Conservation (phyloP, 2,113 vertebrate species). For the Poeciliopsis retropinna region DNA sequence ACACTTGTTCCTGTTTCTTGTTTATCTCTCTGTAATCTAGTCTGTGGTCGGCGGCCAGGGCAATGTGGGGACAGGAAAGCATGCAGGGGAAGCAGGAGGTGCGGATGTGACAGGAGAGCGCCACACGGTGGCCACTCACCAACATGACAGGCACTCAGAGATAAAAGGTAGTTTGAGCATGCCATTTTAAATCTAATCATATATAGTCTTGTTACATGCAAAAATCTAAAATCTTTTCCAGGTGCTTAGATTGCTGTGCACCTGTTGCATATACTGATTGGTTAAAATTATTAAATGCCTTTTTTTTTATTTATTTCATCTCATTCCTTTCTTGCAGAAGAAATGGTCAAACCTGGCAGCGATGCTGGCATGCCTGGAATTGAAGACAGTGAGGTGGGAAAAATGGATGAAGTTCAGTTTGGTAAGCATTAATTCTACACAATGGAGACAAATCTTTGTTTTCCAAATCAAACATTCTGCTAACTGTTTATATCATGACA, state of each 20-base stretch:
- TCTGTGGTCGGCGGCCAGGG: slow-evolving; percentile 51
- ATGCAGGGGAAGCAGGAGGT: slow-evolving; percentile 37
- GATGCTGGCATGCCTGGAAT: slow-evolving; percentile 98
- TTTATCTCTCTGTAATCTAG: slow-evolving; percentile 9
- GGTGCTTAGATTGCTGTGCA: not conserved
- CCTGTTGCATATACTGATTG: not conserved
- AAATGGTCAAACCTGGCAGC: slow-evolving; percentile 87
- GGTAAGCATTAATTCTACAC: slow-evolving; percentile 73
- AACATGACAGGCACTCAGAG: slow-evolving; percentile 49
- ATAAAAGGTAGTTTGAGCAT: slow-evolving; percentile 75
- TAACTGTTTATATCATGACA: not conserved
- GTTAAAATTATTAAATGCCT: not conserved
- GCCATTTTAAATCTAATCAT: not conserved
- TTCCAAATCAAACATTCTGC: not conserved
- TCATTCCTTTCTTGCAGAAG: slow-evolving; percentile 65
- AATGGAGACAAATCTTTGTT: not conserved
- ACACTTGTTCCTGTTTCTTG: not conserved
- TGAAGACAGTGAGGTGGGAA: slow-evolving; percentile 93
- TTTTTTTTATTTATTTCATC: not conserved
- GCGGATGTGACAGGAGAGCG: slow-evolving; percentile 58
- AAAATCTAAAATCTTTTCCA: not conserved
- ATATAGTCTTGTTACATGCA: not conserved
- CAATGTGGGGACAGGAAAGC: slow-evolving; percentile 26
- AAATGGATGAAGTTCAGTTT: slow-evolving; percentile 86
- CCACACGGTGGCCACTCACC: slow-evolving; percentile 70